Percentiles rank a stretch among this genome's conserved stretches.
Evolutionary conservation across 1,140 invertebrate genomes (phyloP).

Genomic region (Mycetomoellerius zeteki): DNA sequence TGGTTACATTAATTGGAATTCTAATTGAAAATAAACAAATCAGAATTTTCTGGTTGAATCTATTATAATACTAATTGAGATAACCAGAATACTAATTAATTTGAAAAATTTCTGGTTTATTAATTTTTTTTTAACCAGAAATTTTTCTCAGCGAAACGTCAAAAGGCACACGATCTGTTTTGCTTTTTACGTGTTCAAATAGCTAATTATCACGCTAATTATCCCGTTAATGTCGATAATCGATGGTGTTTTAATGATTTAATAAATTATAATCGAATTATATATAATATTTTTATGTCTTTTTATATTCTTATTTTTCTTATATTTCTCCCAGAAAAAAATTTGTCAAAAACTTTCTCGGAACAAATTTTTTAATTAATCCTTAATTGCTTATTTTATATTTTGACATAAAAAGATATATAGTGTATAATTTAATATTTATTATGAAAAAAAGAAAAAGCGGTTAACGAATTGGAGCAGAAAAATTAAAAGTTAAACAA

Average conservation of each 20-base stretch:
- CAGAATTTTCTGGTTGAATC: too few species aligned
- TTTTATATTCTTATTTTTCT: background rate
- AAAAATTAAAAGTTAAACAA: background rate
- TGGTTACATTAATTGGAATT: too few species aligned
- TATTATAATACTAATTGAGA: too few species aligned
- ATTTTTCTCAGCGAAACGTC: background rate
- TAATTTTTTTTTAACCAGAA: too few species aligned
- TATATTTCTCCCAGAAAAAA: background rate
- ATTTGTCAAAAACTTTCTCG: background rate
- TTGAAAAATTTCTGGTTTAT: too few species aligned
- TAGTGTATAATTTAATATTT: background rate
- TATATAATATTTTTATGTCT: background rate
- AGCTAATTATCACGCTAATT: background rate
- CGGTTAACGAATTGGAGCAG: background rate
- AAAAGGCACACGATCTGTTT: background rate
- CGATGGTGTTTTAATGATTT: background rate
- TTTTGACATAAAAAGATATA: background rate
- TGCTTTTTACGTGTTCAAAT: background rate
- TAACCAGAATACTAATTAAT: too few species aligned
- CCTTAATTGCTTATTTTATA: background rate
- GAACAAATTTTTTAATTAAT: background rate
- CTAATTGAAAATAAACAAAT: too few species aligned
- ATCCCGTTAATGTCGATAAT: background rate
- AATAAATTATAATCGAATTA: background rate
- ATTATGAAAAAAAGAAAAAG: background rate